Evolutionary conservation across 2,113 vertebrate species (phyloP).

Genomic region (Poeciliopsis retropinna): DNA sequence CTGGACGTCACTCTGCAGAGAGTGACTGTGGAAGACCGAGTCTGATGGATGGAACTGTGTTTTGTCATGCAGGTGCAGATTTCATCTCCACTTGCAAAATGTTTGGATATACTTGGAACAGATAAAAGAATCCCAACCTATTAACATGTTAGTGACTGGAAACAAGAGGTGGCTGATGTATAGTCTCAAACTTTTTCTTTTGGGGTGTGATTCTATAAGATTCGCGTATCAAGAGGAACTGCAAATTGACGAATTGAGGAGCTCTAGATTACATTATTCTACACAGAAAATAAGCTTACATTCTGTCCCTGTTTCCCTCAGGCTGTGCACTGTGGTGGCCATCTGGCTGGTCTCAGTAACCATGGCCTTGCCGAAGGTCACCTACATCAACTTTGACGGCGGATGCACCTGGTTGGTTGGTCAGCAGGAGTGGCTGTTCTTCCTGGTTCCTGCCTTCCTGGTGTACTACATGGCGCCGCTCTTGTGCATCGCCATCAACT

Average conservation of each 20-base stretch:
- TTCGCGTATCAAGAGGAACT: too few relatives aligned
- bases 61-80: background rate
- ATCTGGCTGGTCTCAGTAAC: conserved; percentile 71
- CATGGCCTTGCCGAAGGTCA: conserved; percentile 76
- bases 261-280: background rate
- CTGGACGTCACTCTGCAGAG: background rate
- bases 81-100: background rate
- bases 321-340: conserved; percentile 49
- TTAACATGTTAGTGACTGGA: too few relatives aligned
- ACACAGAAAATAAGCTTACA: background rate
- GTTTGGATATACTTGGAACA: background rate
- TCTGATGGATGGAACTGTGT: background rate
- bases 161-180: too few relatives aligned
- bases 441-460: conserved; percentile 75
- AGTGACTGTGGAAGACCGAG: background rate
- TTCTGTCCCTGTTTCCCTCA: conserved; percentile 22
- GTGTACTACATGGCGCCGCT: conserved; percentile 73
- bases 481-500: conserved; percentile 70
- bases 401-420: conserved; percentile 71
- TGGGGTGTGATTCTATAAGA: too few relatives aligned
- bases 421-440: conserved; percentile 66
- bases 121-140: background rate
- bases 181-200: too few relatives aligned
- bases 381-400: conserved; percentile 68
- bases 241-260: background rate